Evolutionary conservation across 2,113 vertebrate species (phyloP).

Genomic region (Microtus montanus): DNA sequence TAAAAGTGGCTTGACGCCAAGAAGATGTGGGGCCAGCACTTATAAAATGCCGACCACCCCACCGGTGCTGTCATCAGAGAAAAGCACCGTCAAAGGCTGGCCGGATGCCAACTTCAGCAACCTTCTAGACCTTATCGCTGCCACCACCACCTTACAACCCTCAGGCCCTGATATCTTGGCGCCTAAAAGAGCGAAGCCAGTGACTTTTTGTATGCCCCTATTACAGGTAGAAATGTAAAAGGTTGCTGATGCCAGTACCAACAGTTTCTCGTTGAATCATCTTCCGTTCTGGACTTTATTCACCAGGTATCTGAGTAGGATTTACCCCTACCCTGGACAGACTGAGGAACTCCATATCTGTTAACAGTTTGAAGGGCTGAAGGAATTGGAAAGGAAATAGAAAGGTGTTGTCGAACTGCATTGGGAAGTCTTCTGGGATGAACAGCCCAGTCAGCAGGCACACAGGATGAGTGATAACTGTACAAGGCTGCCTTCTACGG

Average conservation of each 20-base stretch:
- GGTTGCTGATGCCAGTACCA: neutral
- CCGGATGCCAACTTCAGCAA: neutral
- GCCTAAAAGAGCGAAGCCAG: neutral
- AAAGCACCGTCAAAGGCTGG: neutral
- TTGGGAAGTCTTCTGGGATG: neutral
- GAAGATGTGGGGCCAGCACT: neutral
- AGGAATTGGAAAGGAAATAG: neutral
- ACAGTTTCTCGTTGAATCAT: neutral
- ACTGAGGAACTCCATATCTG: neutral
- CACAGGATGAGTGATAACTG: neutral
- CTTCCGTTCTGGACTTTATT: neutral
- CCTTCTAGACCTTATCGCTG: too few relatives aligned
- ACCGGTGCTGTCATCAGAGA: neutral
- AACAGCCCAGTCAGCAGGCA: neutral
- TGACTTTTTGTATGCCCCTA: neutral
- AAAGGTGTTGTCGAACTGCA: neutral
- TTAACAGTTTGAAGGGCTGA: neutral
- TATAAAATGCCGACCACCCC: neutral
- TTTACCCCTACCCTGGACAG: neutral
- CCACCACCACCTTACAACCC: too few relatives aligned
- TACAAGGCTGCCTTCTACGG: neutral
- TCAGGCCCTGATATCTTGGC: neutral
- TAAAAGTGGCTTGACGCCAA: neutral
- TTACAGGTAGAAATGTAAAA: conserved; percentile 15
- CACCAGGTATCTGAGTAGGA: neutral